A percentile compares a stretch with the other conserved stretches of the same genome.
Conservation (phyloP, 2,888 invertebrate genomes). For the Lycaena phlaeas region DNA sequence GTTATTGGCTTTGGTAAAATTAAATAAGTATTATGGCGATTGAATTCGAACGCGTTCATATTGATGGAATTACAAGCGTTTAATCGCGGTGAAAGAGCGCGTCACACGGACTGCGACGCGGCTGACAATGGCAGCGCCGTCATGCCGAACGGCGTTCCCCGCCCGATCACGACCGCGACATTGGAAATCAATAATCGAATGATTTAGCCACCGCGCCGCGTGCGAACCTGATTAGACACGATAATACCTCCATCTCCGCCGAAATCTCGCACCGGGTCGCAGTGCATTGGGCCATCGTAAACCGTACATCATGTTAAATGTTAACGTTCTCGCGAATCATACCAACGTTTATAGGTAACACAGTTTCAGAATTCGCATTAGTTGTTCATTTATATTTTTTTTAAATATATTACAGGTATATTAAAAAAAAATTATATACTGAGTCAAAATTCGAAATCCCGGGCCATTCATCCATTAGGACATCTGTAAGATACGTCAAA, state of each 20-base stretch:
- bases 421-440: too few species aligned
- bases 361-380: not conserved
- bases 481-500: too few species aligned
- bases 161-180: slow-evolving; percentile 72
- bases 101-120: slow-evolving; percentile 38
- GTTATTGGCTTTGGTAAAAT: slow-evolving; percentile 13
- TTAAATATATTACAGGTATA: too few species aligned
- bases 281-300: slow-evolving; percentile 60
- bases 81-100: slow-evolving; percentile 60
- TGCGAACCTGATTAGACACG: slow-evolving; percentile 72
- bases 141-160: slow-evolving; percentile 57
- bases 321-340: not conserved
- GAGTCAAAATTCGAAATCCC: too few species aligned
- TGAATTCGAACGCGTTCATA: slow-evolving; percentile 59
- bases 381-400: too few species aligned
- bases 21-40: slow-evolving; percentile 38
- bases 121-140: slow-evolving; percentile 62
- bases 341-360: not conserved
- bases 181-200: slow-evolving; percentile 72
- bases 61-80: slow-evolving; percentile 70
- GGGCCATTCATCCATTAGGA: too few species aligned
- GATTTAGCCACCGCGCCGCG: slow-evolving; percentile 72
- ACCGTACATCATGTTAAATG: slow-evolving; percentile 1
- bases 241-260: slow-evolving; percentile 56
- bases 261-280: slow-evolving; percentile 29